Base-by-base conservation (phyloP, 2,888 invertebrate genomes). In the Nomada lathburiana region DNA sequence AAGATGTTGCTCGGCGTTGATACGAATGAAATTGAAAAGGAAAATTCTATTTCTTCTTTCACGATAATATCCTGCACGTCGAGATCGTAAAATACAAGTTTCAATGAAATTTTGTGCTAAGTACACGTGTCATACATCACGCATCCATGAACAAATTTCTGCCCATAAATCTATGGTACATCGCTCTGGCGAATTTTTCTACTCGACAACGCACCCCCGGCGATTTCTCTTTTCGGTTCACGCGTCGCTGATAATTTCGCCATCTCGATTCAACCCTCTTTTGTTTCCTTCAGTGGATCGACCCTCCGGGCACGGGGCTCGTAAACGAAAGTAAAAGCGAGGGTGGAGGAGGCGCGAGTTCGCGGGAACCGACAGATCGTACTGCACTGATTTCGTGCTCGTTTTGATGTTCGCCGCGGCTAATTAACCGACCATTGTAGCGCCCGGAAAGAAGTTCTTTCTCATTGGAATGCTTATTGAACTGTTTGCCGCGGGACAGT, bases 351-450 rank as follows among this genome's bases (percentile, higher is more conserved):
- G 29, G 16, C 16, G 50, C 29, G 42, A 44, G n/a, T 47, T 47
- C 47, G 16, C 47, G 3, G 16, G 47, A 16, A 36, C 67, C 53
- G 72, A 63, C 68, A 59, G 73, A 81, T 42, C 73, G 47, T 26
- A 7, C 53, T 10, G 52, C 26, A 52, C 26, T n/a, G 73, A 82
- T 82, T 83, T 77, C 72, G 64, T 44, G 81, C 67, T 13, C 74
- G 74, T 78, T 78, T 78, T 74, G 75, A 79, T 75, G 20, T 74
- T n/a, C 63, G 68, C 42, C 23, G 50, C 23, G 59, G n/a, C 42
- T 82, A 83, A 83, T 83, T 83, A 82, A 70, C 29, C 29, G 47
- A 18, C 67, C 70, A 71, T 71, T 53, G 67, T 18, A 23, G 47
- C 57, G 20, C 29, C 29, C 7, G 16, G 42, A 47, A 63, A 76